Base-by-base conservation (phyloP, 2,888 invertebrate genomes). In the Villa cingulata region DNA sequence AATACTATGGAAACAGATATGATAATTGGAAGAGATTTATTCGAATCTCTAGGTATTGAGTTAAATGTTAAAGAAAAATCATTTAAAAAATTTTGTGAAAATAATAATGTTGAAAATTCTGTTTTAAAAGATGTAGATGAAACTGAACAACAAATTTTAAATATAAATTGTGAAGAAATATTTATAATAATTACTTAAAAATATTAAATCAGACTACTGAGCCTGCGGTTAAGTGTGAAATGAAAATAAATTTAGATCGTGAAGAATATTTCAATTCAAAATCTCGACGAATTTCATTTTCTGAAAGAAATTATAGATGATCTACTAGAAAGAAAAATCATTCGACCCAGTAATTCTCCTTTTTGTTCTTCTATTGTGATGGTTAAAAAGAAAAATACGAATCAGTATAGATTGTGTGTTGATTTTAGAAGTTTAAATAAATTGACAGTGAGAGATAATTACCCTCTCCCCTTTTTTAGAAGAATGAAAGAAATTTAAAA, bases 391-490 rank as follows among this genome's bases (percentile, higher is more conserved):
- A 48, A 48, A 40, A 42, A 45, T 46, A 6, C 3, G 14, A 27
- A 27, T 41, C 39, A 48, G 18, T 34, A 37, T 34, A 41, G 50
- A 18, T 37, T 47, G 17, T 51, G 50, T 36, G 37, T 52, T 15
- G 48, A 50, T 43, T 50, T 42, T 32, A 37, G 52, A 20, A 17
- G 16, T 9, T 15, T 49, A 16, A 52, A 52, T 46, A 48, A 48
- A 41, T n/a, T 34, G 6, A 46, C 50, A 12, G 17, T 46, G 5
- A 29, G 44, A 1, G 51, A 51, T 19, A 46, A 51, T 41, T 46
- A 43, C 10, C 44, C 46, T 12, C 12, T 48, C 15, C 49, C 49
- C 2, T 2, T 62, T 62, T 54, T 59, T 58, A 2, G 60, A 62
- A 50, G 58, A 61, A 2, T 45, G 60, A 19, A 62, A 60, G 43